Conservation (phyloP, 2,113 vertebrate species). For the Pollachius pollachius region DNA sequence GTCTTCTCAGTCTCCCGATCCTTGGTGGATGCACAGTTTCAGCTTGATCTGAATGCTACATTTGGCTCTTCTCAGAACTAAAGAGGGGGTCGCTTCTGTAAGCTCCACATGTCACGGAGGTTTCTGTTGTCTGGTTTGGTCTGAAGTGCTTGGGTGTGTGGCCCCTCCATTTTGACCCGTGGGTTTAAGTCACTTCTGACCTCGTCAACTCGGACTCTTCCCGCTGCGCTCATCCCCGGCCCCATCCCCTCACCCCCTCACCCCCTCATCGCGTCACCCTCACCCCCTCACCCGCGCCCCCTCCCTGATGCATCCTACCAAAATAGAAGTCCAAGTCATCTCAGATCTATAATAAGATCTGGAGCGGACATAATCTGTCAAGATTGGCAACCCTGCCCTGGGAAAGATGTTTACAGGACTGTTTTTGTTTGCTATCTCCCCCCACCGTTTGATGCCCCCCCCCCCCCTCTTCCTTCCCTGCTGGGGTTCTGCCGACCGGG, state of each 20-base stretch:
- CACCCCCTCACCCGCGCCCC: constrained; percentile 5
- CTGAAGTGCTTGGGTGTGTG: background rate
- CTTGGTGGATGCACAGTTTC: constrained; percentile 19
- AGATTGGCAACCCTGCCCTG: constrained; percentile 35
- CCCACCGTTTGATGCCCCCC: constrained; percentile 18
- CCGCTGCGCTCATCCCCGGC: background rate
- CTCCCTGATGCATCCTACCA: no score
- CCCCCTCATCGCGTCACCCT: constrained; percentile 9
- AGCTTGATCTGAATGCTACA: background rate
- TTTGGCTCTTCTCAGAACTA: no score
- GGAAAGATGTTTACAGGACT: constrained; percentile 15
- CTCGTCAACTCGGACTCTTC: constrained; percentile 23
- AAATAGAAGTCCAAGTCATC: constrained; percentile 20
- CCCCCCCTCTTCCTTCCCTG: constrained; percentile 18
- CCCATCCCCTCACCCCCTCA: background rate
- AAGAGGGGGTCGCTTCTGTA: no score
- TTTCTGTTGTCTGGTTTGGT: background rate
- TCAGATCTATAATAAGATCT: constrained; percentile 32
- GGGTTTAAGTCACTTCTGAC: constrained; percentile 19
- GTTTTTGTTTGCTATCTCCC: background rate
- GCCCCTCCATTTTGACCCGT: background rate
- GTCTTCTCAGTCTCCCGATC: constrained; percentile 17
- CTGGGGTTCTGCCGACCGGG: constrained; percentile 11
- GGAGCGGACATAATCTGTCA: constrained; percentile 35
- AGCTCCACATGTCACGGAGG: no score